Evolutionary conservation across 92 coral and sea anemone species (phyloP).

Genomic region (Montipora capitata): DNA sequence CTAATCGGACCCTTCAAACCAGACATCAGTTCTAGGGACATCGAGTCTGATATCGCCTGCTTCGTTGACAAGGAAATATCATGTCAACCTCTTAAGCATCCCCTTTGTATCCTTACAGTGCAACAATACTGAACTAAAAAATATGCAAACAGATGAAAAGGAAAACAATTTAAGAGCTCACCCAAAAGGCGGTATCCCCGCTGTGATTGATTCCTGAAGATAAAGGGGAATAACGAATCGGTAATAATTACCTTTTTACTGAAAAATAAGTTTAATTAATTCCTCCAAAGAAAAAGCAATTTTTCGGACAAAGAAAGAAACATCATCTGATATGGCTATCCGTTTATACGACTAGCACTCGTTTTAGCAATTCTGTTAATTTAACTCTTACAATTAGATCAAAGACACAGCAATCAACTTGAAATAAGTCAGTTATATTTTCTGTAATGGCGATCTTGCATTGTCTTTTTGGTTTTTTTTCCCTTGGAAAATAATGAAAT

Average conservation of each 20-base stretch:
- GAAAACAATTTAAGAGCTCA: slow-evolving; percentile 24
- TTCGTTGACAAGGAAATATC: not conserved
- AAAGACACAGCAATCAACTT: too few relatives aligned
- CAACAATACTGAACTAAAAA: slow-evolving; percentile 15
- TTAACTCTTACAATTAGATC: not conserved
- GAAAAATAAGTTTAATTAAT: not conserved
- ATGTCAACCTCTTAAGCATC: not conserved
- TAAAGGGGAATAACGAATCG: slow-evolving; percentile 18
- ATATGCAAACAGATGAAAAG: slow-evolving; percentile 50
- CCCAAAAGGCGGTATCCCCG: slow-evolving; percentile 12
- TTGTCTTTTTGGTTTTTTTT: not conserved
- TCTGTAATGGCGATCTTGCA: too few relatives aligned
- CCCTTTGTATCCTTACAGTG: slow-evolving; percentile 17
- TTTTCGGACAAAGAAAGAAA: not conserved
- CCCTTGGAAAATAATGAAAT: not conserved
- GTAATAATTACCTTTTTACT: not conserved
- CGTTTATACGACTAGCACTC: not conserved
- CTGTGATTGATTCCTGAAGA: slow-evolving; percentile 7
- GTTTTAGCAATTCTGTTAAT: not conserved
- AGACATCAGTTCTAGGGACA: not conserved
- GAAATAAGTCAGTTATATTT: too few relatives aligned
- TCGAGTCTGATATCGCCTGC: not conserved
- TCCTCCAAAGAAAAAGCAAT: not conserved
- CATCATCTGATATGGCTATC: not conserved
- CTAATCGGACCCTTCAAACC: not conserved